Base-by-base conservation (phyloP, 2,797 vertebrate species). In the Sebastolobus alascanus region DNA sequence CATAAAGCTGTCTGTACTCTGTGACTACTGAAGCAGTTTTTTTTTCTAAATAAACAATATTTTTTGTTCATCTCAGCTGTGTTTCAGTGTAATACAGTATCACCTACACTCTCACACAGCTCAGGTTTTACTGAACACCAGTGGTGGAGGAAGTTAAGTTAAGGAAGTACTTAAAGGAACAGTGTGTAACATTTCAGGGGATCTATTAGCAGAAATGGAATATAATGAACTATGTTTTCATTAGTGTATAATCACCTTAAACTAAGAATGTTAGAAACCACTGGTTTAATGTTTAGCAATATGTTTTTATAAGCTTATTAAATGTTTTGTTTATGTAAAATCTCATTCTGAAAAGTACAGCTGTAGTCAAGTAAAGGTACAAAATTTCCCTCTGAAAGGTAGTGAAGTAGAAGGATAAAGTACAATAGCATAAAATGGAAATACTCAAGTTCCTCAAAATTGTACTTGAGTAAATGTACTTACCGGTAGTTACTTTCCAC, bases 41-140 rank as follows among this genome's bases (percentile, higher is more conserved):
- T 58, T 37, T 68, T 33, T 35, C 58, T 22, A 18, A 75, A 73
- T 40, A 76, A 77, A 80, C 3, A 7, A 5, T 12, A 43, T 2
- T 8, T 40, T 68, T 63, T 68, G 14, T 61, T 76, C 10, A 55
- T 60, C 13, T 52, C 31, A 65, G 50, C 50, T 63, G 29, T 38
- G 37, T 38, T 37, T 64, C 46, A 6, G 14, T 46, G 43, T 46
- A 7, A 7, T n/a, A 25, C 25, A 25, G 25, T 25, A 5, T 11
- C 29, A 12, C 6, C 38, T 27, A 10, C 18, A 6, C 20, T 46
- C 8, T 22, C 5, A 29, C 9, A 31, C 14, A 61, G 8, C 9
- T 63, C n/a, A 35, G 43, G 20, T 25, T 50, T 29, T 22, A 22
- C 14, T 14, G 10, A 55, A 74, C 22, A 25, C 9, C 6, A 20